A percentile compares a stretch with the other conserved stretches of the same genome.
phyloP scores from a whole-genome alignment of 1,140 invertebrate genomes.

The Drosophila funebris region DNA sequence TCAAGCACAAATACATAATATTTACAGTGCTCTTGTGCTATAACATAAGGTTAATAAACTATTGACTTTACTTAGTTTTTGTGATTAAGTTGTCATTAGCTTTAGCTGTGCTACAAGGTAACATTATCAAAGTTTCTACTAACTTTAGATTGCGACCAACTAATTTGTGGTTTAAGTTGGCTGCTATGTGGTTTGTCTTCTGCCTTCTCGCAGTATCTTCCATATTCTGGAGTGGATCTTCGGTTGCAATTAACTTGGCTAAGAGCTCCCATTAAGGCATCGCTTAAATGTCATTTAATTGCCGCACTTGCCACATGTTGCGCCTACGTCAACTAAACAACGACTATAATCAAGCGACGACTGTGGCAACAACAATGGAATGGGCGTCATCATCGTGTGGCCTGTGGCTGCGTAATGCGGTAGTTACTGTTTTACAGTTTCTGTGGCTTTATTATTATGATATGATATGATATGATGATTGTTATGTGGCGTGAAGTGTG shows the following conservation, averaged over 20 bases:
- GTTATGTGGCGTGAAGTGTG: conserved; percentile 12
- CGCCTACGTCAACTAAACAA: conserved; percentile 43
- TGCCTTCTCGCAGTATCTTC: too few relatives aligned
- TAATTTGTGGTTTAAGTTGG: neutral
- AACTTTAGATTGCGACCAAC: neutral
- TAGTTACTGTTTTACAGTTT: conserved; percentile 40
- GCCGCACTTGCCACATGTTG: conserved; percentile 51
- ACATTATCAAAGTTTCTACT: too few relatives aligned
- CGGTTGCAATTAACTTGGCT: neutral
- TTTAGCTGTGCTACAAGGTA: too few relatives aligned
- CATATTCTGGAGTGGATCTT: too few relatives aligned
- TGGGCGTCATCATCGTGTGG: conserved; percentile 16
- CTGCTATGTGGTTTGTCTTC: neutral
- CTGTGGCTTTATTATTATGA: conserved; percentile 31
- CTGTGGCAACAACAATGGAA: conserved; percentile 10
- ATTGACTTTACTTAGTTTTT: neutral
- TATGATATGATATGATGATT: conserved; percentile 28
- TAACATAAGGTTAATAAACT: neutral
- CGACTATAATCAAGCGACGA: conserved; percentile 25
- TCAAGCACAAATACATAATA: neutral
- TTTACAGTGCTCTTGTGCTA: neutral
- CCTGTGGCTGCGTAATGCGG: conserved; percentile 62
- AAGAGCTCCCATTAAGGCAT: neutral
- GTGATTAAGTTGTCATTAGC: neutral
- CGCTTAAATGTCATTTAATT: conserved; percentile 60